Evolutionary conservation across 1,140 invertebrate species (phyloP), one percentile per base, ranked within the genome.

Genomic region (Monochamus saltuarius): DNA sequence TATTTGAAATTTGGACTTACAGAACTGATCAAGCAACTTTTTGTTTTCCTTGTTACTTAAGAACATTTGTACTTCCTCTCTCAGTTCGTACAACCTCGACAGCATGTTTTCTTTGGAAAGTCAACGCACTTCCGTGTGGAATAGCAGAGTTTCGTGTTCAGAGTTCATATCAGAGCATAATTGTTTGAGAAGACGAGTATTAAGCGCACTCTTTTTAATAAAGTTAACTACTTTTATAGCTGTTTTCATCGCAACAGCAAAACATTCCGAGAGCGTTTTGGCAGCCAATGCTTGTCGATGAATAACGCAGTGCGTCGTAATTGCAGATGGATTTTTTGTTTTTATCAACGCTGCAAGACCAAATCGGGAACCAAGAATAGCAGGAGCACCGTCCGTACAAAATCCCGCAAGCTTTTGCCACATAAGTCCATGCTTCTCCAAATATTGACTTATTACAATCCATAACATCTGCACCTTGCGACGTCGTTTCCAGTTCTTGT

Each of bases 361-460:
- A 35, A 62, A 74, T 60, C 67, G 69, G 43, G 61, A 74, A 61
- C 73, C 72, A 34, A 73, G 47, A 69, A 78, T 77, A 36, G 69
- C 50, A 59, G 16, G 42, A 38, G 43, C 45, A 9, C 36, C 13
- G n/a, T 58, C 38, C 16, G 37, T 58, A 14, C 46, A 58, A 6
- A 58, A 39, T 4, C 36, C 47, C 17, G 29, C 36, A 6, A 58
- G 11, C 19, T 39, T 50, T 35, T 59, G 7, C 56, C 46, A 34
- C 4, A 14, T 51, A 54, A 71, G 37, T 54, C 56, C 50, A 70
- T 70, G 42, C 56, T 58, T 52, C 60, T 70, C 49, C 61, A 74
- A 69, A 66, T 68, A 65, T 49, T 69, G 49, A 13, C 16, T 51
- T 47, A 66, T 55, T 52, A 61, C 19, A n/a, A 53, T 67, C 37